A percentile compares a stretch with the other conserved stretches of the same genome.
Conservation (phyloP, 1,140 invertebrate genomes). For the Neuroterus valhalla region DNA sequence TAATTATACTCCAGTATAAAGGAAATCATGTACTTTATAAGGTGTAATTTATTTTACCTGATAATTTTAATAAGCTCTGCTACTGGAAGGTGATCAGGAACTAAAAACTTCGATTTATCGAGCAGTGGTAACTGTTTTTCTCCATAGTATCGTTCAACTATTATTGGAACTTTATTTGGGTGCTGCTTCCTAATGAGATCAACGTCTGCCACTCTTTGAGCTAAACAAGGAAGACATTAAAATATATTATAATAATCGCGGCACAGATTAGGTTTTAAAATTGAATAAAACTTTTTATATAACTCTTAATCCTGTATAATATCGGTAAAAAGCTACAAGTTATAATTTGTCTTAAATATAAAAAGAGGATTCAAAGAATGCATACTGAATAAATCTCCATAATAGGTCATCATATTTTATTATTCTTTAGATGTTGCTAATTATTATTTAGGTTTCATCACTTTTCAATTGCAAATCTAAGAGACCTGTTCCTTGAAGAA, state of each 20-base stretch:
- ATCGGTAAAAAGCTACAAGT: too few species aligned
- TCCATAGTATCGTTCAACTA: constrained; percentile 83
- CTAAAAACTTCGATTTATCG: constrained; percentile 86
- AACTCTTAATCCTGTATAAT: background rate
- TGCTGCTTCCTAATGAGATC: constrained; percentile 71
- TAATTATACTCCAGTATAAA: too few species aligned
- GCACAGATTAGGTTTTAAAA: constrained; percentile 37
- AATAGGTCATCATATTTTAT: too few species aligned
- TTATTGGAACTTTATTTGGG: constrained; percentile 80
- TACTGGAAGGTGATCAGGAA: constrained; percentile 87
- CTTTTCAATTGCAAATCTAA: too few species aligned
- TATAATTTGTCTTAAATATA: too few species aligned
- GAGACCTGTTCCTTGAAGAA: too few species aligned
- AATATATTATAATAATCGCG: background rate
- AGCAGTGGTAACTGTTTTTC: constrained; percentile 81
- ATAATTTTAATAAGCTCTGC: constrained; percentile 87
- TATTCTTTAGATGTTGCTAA: too few species aligned
- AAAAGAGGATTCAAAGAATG: too few species aligned
- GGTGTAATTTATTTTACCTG: constrained; percentile 71
- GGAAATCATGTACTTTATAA: background rate
- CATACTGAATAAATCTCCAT: too few species aligned
- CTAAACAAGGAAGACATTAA: constrained; percentile 54
- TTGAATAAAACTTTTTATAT: background rate
- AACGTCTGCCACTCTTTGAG: constrained; percentile 73
- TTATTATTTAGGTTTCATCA: too few species aligned